Base-by-base conservation (phyloP, 2,888 invertebrate species). In the Drosophila crucigera region DNA sequence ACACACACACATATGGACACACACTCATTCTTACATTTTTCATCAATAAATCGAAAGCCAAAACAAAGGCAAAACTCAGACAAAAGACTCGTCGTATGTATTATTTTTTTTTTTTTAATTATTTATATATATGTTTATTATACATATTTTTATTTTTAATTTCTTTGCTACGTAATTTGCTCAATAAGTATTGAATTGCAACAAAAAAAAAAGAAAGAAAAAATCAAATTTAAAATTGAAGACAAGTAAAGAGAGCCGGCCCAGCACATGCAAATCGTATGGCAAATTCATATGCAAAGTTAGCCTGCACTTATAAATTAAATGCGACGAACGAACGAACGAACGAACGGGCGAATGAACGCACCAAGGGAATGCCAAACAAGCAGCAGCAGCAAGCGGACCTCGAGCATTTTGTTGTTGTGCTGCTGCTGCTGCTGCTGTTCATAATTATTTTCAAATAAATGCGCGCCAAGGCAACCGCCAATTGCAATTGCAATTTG, bases 381-480 rank as follows among this genome's bases (percentile, higher is more conserved):
- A 30, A 52, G 37, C 28, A 41, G 39, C 47, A 39, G 49, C 63
- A 35, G 50, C 50, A 31, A 56, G 41, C 63, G 55, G 47, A 65
- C 65, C 73, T 73, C 73, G 73, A 61, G 58, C 62, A 60, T 60
- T 62, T 52, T 68, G 33, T 66, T 54, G 6, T 53, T 56, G 52
- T 55, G 33, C 33, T 14, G 14, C 11, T 28, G 47, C 31, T 39
- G 28, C 28, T 19, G 28, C 30, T 52, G 30, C 19, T 63, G 49
- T 65, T 87, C 80, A 85, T 86, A 86, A 86, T 86, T 76, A 84
- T 88, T 84, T 87, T 88, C 76, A 82, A 86, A 90, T 78, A 91
- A 89, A 90, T 83, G 80, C 89, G 73, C 87, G 84, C 84, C 87
- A 91, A 87, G 87, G 91, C 91, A 72, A 83, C 65, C 70, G 84